Base-by-base conservation (phyloP, 1,140 invertebrate genomes). In the Panulirus ornatus region DNA sequence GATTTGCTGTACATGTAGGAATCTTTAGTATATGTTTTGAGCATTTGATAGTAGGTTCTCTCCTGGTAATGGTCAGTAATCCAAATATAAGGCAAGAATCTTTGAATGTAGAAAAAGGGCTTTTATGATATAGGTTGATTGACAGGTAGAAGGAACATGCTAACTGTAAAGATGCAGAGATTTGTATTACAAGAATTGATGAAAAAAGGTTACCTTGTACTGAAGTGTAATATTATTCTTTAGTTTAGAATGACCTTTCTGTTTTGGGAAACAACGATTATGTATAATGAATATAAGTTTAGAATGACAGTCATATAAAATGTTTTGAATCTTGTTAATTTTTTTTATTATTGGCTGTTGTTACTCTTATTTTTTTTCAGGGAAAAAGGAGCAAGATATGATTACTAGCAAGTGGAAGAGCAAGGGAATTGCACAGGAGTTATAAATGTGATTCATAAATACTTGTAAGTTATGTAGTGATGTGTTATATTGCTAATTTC, bases 351-450 rank as follows among this genome's bases (percentile, higher is more conserved):
- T 58, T 58, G n/a, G n/a, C 1, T 0, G n/a, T 58, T 58, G 54
- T 51, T n/a, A 40, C 9, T 84, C 19, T 73, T 73, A 36, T 34
- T 71, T 36, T 47, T 84, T 84, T 84, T 73, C 83, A 84, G 83
- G 63, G 83, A 84, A 42, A 84, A 84, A 42, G 83, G 66, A 73
- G 30, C 83, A 84, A 84, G 66, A 73, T 84, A 84, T 84, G 66
- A 84, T 6, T 84, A 84, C 66, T 84, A 38, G 47, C 27, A 42
- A 42, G 40, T 6, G 30, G 51, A 42, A 6, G 2, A 27, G 8
- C 9, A 44, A 30, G 11, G 9, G 14, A 47, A 44, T n/a, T 38
- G 1, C 27, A 14, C 54, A 58, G 6, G 58, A 30, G 9, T 8
- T 66, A 22, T 66, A 66, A 58, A 58, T 6, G 44, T 11, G 14